Conservation (phyloP, 2,888 invertebrate genomes). For the Drosophila ustulata region DNA sequence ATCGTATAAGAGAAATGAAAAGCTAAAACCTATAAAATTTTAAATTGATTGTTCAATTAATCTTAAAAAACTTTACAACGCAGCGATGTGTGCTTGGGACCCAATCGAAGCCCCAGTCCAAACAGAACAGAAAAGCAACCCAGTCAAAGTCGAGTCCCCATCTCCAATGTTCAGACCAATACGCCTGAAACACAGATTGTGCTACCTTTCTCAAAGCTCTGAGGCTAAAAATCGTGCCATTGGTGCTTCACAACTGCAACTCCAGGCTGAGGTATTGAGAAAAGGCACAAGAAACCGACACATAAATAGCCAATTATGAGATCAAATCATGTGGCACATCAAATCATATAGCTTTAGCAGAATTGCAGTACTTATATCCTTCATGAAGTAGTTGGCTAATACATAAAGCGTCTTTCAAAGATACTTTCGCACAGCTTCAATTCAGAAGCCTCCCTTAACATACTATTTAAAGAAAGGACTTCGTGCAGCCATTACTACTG, state of each 20-base stretch:
- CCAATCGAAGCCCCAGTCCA: constrained; percentile 15
- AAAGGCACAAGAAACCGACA: constrained; percentile 22
- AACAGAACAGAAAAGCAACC: constrained; percentile 52
- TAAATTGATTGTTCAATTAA: constrained; percentile 85
- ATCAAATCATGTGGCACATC: not conserved
- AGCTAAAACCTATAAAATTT: constrained; percentile 83
- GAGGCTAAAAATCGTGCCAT: constrained; percentile 11
- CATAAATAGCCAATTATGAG: constrained; percentile 29
- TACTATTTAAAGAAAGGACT: no score
- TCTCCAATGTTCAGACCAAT: constrained; percentile 15
- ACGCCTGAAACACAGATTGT: constrained; percentile 16
- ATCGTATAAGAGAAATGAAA: constrained; percentile 76
- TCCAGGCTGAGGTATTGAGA: constrained; percentile 2
- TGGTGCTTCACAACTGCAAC: not conserved
- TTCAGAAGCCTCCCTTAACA: no score
- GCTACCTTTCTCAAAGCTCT: constrained; percentile 14
- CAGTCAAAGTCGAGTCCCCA: constrained; percentile 32
- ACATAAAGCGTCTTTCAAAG: not conserved
- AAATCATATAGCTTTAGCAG: no score
- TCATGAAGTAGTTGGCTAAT: not conserved
- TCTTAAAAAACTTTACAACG: constrained; percentile 83
- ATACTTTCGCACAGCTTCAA: not conserved
- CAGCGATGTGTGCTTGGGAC: constrained; percentile 48
- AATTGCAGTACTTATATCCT: no score
- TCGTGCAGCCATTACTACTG: no score